A percentile compares a stretch with the other conserved stretches of the same genome.
phyloP scores from a whole-genome alignment of 2,113 vertebrate species.

The Picathartes gymnocephalus region DNA sequence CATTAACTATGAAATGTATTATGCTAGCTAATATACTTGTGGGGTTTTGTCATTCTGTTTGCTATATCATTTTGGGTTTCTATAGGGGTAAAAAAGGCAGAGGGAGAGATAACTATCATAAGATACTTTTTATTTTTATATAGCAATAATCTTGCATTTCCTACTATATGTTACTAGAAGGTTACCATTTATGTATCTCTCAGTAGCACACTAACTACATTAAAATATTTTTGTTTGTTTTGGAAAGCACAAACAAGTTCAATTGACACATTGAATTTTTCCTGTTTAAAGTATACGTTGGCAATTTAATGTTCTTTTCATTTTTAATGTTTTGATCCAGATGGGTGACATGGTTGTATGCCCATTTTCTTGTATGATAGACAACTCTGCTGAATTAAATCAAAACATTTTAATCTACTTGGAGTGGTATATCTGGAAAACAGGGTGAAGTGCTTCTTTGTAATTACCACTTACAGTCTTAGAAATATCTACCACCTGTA shows the following conservation, averaged over 20 bases:
- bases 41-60: neutral
- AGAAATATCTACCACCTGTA: neutral
- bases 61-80: neutral
- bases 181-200: neutral
- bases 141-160: neutral
- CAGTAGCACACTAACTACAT: neutral
- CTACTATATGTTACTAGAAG: neutral
- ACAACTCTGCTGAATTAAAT: neutral
- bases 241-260: neutral
- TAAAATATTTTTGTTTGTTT: neutral
- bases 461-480: neutral
- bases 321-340: neutral
- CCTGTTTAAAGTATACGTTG: neutral
- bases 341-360: neutral
- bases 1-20: neutral
- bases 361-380: neutral
- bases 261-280: neutral
- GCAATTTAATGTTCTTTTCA: neutral
- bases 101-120: neutral
- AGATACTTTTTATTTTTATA: neutral
- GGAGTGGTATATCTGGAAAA: neutral
- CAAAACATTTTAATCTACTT: neutral
- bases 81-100: neutral
- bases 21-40: neutral
- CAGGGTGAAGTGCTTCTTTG: neutral